These are phyloP conservation scores for Muscidifurax raptorellus DNA, from an alignment of 1,140 invertebrate genomes.

Conservation along the genomic window DNA sequence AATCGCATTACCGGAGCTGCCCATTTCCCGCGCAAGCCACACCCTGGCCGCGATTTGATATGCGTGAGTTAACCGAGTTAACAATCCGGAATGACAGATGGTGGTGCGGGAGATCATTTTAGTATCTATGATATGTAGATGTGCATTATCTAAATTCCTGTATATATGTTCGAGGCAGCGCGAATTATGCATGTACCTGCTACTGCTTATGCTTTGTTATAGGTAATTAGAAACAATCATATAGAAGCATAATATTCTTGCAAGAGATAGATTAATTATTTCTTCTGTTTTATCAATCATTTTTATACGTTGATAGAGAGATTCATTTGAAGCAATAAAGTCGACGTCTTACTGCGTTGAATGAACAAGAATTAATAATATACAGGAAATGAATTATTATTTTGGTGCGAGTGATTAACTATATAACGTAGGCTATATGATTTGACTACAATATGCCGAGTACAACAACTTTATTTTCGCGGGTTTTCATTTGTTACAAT, in stretches of 20 bases:
- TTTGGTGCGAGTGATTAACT: too few relatives aligned
- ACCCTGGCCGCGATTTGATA: constrained; percentile 48
- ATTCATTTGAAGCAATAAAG: too few relatives aligned
- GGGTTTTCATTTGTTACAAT: too few relatives aligned
- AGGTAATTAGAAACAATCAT: not conserved
- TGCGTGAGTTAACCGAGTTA: constrained; percentile 51
- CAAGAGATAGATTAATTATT: not conserved
- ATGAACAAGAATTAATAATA: too few relatives aligned
- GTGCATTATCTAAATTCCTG: constrained; percentile 47
- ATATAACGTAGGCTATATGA: too few relatives aligned
- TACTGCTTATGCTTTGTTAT: not conserved
- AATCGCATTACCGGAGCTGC: constrained; percentile 50
- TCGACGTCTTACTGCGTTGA: too few relatives aligned
- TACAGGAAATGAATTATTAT: too few relatives aligned
- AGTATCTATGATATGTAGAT: constrained; percentile 48
- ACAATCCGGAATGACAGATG: constrained; percentile 53
- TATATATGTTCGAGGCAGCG: not conserved
- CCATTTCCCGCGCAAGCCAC: constrained; percentile 33
- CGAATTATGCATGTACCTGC: constrained; percentile 9
- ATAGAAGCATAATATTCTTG: too few relatives aligned
- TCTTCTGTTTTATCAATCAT: too few relatives aligned
- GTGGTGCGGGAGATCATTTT: constrained; percentile 40
- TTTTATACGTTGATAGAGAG: too few relatives aligned
- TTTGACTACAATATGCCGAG: too few relatives aligned
- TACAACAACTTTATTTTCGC: too few relatives aligned